Evolutionary conservation across 2,797 vertebrate species (phyloP).

Genomic region (Gambelia wislizenii): DNA sequence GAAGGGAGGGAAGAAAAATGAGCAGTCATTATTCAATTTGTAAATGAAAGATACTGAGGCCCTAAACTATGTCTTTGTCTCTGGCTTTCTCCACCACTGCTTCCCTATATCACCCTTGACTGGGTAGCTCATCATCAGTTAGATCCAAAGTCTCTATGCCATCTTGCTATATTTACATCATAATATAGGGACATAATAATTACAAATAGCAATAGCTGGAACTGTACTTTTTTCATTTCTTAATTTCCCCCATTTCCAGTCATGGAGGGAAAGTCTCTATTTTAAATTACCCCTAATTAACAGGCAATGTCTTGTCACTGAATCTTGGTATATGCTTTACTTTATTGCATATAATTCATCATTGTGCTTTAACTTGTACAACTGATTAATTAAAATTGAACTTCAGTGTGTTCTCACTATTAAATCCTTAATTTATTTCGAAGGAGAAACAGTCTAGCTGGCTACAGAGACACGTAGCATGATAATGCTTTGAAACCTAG

Average conservation of each 20-base stretch:
- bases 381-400: slow-evolving; percentile 29
- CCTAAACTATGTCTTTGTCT: neutral
- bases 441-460: neutral
- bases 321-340: neutral
- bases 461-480: neutral
- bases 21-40: neutral
- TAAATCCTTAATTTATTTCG: neutral
- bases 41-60: neutral
- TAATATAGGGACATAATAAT: neutral
- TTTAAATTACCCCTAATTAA: slow-evolving; percentile 5
- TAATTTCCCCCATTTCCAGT: neutral
- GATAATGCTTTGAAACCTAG: slow-evolving; percentile 3
- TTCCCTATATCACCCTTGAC: neutral
- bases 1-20: slow-evolving; percentile 3
- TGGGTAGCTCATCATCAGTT: neutral
- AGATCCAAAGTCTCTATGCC: neutral
- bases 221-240: neutral
- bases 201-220: neutral
- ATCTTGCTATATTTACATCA: neutral
- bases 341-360: slow-evolving; percentile 22
- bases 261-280: neutral
- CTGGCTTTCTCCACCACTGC: neutral
- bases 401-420: neutral
- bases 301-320: slow-evolving; percentile 2
- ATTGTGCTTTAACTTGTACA: neutral